Evolutionary conservation across 2,888 invertebrate genomes (phyloP), one percentile per base, ranked within the genome.

Genomic region (Drosophila picticornis): DNA sequence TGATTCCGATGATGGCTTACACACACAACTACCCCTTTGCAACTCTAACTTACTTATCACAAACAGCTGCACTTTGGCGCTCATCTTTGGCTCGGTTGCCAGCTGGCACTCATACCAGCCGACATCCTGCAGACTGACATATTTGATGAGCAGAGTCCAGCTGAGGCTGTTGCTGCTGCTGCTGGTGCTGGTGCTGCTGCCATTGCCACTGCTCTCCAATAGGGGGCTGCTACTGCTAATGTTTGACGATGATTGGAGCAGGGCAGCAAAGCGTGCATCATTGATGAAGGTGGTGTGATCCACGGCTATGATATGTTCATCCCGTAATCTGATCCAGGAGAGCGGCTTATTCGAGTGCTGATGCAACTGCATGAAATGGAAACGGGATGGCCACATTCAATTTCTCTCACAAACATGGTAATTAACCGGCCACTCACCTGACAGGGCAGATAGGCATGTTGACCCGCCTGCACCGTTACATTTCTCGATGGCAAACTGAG

Each of bases 61-160:
- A 72, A 88, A 67, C 52, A 85, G 71, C 58, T 85, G 85, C 92
- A 98, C 96, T 94, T 97, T 96, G 94, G 97, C 97, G 94, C 97
- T 97, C 96, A 97, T 97, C 95, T 98, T 98, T 85, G 98, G 98
- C 93, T 97, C 98, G 73, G 97, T 97, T 94, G 97, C 97, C 90
- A 98, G 96, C 95, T 98, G 98, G 94, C 98, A 98, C 94, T 98
- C 98, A 94, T 98, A 98, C 93, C 97, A 95, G 82, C 98, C 98
- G 78, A 96, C 97, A 94, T 98, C 98, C 80, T 96, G 95, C 78
- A 96, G 95, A 93, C 97, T 97, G 81, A 97, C 97, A 94, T 97
- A 97, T 94, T 97, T 97, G 90, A 97, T 96, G 95, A 97, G 97
- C 80, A 98, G 94, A 19, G 97, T 97, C 98, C 98, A 98, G 58